Base-by-base conservation (phyloP, 2,888 invertebrate genomes). In the Portevinia maculata region DNA sequence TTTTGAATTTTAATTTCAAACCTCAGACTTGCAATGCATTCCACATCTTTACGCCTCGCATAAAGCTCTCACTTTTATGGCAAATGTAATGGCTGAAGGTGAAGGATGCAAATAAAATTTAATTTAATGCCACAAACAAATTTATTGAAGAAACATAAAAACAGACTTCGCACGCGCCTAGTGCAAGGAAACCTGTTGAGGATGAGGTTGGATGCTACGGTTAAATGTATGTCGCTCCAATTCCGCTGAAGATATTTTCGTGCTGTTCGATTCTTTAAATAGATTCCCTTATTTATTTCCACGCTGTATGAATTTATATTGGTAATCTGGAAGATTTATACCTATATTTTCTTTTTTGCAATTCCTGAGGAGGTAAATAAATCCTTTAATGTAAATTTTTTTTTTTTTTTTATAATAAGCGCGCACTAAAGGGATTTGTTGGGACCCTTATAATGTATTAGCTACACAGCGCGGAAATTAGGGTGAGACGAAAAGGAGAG, bases 271-370 rank as follows among this genome's bases (percentile, higher is more conserved):
- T 9, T 44, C 62, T 62, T 53, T 46, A 46, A 55, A 73, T 73
- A 73, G 62, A 55, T 17, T 41, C 15, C 44, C 34, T 59, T 13
- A 41, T 21, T 24, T 1, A 15, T 34, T 52, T 52, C 15, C 13
- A 55, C 62, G 71, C 7, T 30, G 53, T 46, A 44, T 73, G 53
- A 73, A 73, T 62, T 46, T 73, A 73, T 64, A 73, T 73, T 73
- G 64, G 37, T 62, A 28, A 19, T 37, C 28, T 13, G 46, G 53
- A 64, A 64, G 46, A 62, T 34, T 32, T 5, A 30, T 13, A 19
- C 9, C 6, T 48, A 8, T 17, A 24, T 0, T 9, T 32, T 34
- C 19, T 53, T 13, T 50, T 44, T 55, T 62, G 11, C 9, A 21
- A 37, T 53, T 41, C 65, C 44, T 53, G 15, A 21, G 52, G 52